Conservation (phyloP, 2,113 vertebrate species). For the Mobula birostris region DNA sequence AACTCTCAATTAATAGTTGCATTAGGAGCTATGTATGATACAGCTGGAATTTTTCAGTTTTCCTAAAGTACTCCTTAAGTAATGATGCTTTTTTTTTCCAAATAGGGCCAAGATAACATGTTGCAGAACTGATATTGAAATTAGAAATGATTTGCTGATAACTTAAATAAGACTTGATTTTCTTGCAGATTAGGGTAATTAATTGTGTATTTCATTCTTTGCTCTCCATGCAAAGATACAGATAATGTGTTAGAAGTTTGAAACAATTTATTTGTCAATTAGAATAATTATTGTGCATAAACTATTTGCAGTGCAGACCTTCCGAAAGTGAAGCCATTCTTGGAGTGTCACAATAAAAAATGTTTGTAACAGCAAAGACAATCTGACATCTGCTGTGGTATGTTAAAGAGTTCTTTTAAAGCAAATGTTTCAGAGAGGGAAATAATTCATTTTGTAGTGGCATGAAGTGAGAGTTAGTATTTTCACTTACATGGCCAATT, state of each 20-base stretch:
- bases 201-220: not conserved
- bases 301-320: not conserved
- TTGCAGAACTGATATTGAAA: not conserved
- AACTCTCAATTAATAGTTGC: not conserved
- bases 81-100: not conserved
- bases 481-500: not conserved
- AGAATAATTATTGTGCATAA: not conserved
- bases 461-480: constrained; percentile 18
- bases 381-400: constrained; percentile 75
- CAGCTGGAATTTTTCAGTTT: not conserved
- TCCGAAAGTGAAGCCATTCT: constrained; percentile 58
- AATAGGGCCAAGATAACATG: not conserved
- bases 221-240: not conserved
- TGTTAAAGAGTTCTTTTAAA: constrained; percentile 48
- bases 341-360: constrained; percentile 77
- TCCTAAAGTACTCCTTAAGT: not conserved
- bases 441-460: constrained; percentile 44
- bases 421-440: constrained; percentile 63
- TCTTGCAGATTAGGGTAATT: not conserved
- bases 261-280: not conserved
- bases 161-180: not conserved
- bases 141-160: not conserved
- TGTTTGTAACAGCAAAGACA: constrained; percentile 63
- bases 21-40: not conserved
- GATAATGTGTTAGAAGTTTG: not conserved